A percentile compares a stretch with the other conserved stretches of the same genome.
Conservation (phyloP, 2,113 vertebrate genomes). For the Parus major region DNA sequence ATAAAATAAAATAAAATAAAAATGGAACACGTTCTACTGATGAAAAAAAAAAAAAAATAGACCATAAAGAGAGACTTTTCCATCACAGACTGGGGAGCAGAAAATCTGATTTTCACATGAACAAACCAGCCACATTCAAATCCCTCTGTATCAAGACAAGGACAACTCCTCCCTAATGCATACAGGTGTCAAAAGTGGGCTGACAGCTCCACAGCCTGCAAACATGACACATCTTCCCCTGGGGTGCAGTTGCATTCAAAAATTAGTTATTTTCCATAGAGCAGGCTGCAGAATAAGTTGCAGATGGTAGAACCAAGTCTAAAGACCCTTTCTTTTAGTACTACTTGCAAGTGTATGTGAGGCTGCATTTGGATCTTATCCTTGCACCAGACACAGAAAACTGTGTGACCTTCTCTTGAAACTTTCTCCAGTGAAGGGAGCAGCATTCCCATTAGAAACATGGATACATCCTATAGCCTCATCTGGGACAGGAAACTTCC, state of each 20-base stretch:
- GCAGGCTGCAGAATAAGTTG: not conserved
- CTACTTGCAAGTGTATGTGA: not conserved
- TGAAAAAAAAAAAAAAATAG: not conserved
- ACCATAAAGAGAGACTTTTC: not conserved
- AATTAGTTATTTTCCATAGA: not conserved
- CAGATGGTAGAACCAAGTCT: not conserved
- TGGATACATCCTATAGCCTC: not conserved
- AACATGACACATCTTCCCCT: not conserved
- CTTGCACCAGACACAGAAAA: not conserved
- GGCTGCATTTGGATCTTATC: not conserved
- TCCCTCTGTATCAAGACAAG: not conserved
- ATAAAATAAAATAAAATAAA: not conserved
- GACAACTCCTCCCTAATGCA: not conserved
- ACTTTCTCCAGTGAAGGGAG: not conserved
- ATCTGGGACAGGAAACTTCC: not conserved
- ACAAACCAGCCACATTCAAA: not conserved
- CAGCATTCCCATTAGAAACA: not conserved
- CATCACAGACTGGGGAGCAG: not conserved
- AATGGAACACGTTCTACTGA: not conserved
- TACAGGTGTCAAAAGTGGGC: not conserved
- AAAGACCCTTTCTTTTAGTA: not conserved
- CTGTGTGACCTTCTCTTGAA: not conserved
- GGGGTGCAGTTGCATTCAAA: not conserved
- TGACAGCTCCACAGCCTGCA: not conserved
- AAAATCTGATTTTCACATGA: not conserved